Evolutionary conservation across 2,113 vertebrate species (phyloP).

Genomic region (Gasterosteus aculeatus): DNA sequence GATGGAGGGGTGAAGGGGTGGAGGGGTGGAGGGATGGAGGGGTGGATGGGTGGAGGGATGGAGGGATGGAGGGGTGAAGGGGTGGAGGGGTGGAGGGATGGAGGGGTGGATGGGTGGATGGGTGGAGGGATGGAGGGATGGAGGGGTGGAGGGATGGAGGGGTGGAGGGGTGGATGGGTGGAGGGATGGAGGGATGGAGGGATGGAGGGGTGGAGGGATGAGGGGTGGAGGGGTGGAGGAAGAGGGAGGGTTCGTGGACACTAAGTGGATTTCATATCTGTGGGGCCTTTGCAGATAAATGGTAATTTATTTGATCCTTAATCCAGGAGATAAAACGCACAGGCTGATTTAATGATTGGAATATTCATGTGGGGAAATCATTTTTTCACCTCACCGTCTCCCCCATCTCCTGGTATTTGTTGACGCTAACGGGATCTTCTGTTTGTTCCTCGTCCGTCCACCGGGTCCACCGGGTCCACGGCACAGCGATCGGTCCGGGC

Average conservation of each 20-base stretch:
- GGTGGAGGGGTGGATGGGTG: background rate
- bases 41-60: constrained; percentile 40
- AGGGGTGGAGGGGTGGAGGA: constrained; percentile 33
- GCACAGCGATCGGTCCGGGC: constrained; percentile 24
- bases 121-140: constrained; percentile 24
- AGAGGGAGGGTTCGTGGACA: constrained; percentile 16
- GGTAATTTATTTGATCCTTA: constrained; percentile 55
- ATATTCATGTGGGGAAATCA: constrained; percentile 27
- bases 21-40: constrained; percentile 28
- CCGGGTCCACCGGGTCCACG: constrained; percentile 22
- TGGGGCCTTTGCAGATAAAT: constrained; percentile 49
- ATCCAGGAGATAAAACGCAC: constrained; percentile 45
- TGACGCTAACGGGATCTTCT: constrained; percentile 27
- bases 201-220: constrained; percentile 41
- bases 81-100: background rate
- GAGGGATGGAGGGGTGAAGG: too few relatives aligned
- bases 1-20: constrained; percentile 12
- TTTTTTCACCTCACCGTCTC: constrained; percentile 31
- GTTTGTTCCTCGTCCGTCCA: constrained; percentile 39
- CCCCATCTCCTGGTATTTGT: constrained; percentile 33
- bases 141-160: constrained; percentile 21
- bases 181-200: constrained; percentile 37
- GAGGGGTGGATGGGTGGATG: background rate
- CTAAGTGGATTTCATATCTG: constrained; percentile 45
- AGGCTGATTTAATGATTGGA: constrained; percentile 50